Evolutionary conservation across 2,797 vertebrate species (phyloP).

Genomic region (Diglossa cyanea): DNA sequence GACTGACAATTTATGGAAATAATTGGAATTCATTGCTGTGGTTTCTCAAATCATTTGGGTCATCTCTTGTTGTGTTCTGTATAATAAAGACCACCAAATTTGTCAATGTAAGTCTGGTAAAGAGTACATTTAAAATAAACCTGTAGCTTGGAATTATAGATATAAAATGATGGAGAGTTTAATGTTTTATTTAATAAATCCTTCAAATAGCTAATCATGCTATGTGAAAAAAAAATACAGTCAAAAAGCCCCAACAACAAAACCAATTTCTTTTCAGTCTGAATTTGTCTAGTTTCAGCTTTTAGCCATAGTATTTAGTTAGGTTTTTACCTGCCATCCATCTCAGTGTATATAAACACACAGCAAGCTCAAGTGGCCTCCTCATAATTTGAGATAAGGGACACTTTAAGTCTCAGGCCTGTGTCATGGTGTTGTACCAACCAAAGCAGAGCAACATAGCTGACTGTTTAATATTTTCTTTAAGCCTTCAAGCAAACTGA

Average conservation of each 20-base stretch:
- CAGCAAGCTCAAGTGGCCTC: background rate
- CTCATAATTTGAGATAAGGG: background rate
- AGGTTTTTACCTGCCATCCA: background rate
- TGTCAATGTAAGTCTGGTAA: background rate
- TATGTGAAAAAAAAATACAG: background rate
- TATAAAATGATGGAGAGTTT: background rate
- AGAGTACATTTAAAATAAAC: background rate
- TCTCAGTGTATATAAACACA: background rate
- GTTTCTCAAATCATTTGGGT: background rate
- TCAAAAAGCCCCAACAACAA: background rate
- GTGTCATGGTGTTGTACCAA: background rate
- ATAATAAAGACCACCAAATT: background rate
- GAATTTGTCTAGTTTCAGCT: background rate
- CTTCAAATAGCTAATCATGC: background rate
- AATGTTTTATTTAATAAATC: background rate
- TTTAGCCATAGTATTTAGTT: background rate
- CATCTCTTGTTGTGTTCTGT: background rate
- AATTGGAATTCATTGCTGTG: background rate
- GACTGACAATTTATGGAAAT: background rate
- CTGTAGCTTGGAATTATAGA: background rate
- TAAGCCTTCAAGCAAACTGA: background rate
- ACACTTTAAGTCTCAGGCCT: background rate
- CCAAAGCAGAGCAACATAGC: background rate
- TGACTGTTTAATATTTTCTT: background rate
- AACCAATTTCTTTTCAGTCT: background rate